Evolutionary conservation across 2,888 invertebrate genomes (phyloP), one percentile per base, ranked within the genome.

Genomic region (Octonoba sinensis): DNA sequence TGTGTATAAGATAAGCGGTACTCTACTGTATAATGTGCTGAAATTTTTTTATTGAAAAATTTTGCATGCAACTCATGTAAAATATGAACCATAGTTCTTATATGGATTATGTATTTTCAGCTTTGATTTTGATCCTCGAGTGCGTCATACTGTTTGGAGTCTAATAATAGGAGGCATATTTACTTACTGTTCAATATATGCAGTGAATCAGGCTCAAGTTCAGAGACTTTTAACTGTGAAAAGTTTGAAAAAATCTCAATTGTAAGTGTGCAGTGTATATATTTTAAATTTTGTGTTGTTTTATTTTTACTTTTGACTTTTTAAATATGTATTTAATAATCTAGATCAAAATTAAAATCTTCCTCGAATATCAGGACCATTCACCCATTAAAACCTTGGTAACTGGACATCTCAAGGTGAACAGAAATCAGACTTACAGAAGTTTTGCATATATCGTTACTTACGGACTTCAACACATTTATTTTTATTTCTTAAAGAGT

Each of bases 141-240:
- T 92, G 67, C 91, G 96, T 18, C 94, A 95, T 85, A 93, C 95
- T 0, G 93, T 95, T 92, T 95, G 94, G 91, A 92, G 93, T 0
- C 90, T 95, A 36, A 89, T 92, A 4, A 90, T 96, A 69, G 96
- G 96, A n/a, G 96, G 96, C 0, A 89, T 93, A 51, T 91, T 93
- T 71, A 95, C 94, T 0, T 96, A 93, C 87, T 88, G 95, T 56
- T 93, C 95, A 0, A 87, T 96, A 11, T 96, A 95, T 88, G 96
- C 93, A 2, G 95, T 96, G 0, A 96, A 96, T 88, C 96, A 96
- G 88, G 93, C 95, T 0, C 96, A 94, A 88, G 90, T 91, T 78
- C 91, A 91, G 85, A 86, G 91, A 76, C 88, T 90, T 84, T 86
- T 91, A 36, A 90, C 90, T 4, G 87, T 90, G 56, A 88, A 88